Evolutionary conservation across 2,888 invertebrate species (phyloP).

Genomic region (Calliscelio sp.): DNA sequence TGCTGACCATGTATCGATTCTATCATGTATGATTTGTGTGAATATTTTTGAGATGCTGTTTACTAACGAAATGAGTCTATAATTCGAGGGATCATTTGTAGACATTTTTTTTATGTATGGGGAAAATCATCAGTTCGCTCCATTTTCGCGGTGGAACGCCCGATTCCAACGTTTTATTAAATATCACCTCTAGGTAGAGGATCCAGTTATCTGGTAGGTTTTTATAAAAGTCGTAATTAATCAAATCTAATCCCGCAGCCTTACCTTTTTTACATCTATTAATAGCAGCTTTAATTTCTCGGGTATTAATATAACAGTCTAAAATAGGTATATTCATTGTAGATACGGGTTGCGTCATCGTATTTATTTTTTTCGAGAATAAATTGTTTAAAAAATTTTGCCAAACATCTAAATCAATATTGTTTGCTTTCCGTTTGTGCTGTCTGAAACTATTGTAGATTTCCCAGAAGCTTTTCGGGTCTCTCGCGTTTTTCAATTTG

Average conservation of each 20-base stretch:
- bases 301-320: no score
- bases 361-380: no score
- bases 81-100: not conserved
- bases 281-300: not conserved
- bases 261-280: not conserved
- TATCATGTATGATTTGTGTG: not conserved
- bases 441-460: no score
- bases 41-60: not conserved
- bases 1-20: not conserved
- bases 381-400: no score
- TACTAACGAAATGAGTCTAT: not conserved
- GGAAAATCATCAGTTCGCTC: not conserved
- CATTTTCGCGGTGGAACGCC: not conserved
- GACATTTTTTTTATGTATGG: not conserved
- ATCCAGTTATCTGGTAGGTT: no score
- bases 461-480: no score
- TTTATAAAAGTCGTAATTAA: not conserved
- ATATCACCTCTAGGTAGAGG: not conserved
- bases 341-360: no score
- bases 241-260: not conserved
- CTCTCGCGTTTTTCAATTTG: no score
- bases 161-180: not conserved
- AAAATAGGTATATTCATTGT: no score
- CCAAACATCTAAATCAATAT: no score
- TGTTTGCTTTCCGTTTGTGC: no score